Conservation (phyloP, 2,888 invertebrate species). For the Desoria tigrina region DNA sequence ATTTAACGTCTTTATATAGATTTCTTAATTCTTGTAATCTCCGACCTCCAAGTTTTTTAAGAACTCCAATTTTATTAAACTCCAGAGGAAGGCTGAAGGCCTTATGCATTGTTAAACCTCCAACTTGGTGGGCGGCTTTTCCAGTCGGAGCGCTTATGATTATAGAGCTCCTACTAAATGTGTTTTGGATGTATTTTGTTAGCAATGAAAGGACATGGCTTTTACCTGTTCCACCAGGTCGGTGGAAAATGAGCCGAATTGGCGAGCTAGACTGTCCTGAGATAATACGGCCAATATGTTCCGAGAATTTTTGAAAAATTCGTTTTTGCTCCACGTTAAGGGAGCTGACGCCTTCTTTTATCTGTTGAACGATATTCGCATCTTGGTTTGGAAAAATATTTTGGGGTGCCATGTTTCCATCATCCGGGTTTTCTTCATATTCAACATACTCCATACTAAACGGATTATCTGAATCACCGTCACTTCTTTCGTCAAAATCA, state of each 20-base stretch:
- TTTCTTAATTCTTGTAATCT: constrained; percentile 1
- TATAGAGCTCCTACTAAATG: neutral
- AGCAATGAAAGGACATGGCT: constrained; percentile 3
- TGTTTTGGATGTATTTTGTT: neutral
- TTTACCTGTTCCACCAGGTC: constrained; percentile 17
- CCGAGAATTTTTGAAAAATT: neutral
- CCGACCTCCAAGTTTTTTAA: constrained; percentile 8
- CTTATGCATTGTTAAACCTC: constrained; percentile 16
- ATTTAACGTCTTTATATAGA: constrained; percentile 11
- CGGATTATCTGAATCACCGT: neutral
- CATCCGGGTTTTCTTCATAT: no score
- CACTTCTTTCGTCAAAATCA: neutral
- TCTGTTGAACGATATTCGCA: neutral
- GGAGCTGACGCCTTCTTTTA: neutral
- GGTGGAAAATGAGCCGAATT: neutral
- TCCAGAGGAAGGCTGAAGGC: constrained; percentile 10
- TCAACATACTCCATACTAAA: neutral
- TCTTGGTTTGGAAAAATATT: neutral
- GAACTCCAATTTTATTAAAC: no score
- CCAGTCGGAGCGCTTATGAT: constrained; percentile 22
- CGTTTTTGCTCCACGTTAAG: neutral
- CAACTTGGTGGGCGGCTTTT: neutral
- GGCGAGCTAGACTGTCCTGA: no score
- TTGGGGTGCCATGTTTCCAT: no score
- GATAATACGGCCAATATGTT: no score